Evolutionary conservation across 1,140 invertebrate genomes (phyloP), one percentile per base, ranked within the genome.

Genomic region (Penaeus indicus): DNA sequence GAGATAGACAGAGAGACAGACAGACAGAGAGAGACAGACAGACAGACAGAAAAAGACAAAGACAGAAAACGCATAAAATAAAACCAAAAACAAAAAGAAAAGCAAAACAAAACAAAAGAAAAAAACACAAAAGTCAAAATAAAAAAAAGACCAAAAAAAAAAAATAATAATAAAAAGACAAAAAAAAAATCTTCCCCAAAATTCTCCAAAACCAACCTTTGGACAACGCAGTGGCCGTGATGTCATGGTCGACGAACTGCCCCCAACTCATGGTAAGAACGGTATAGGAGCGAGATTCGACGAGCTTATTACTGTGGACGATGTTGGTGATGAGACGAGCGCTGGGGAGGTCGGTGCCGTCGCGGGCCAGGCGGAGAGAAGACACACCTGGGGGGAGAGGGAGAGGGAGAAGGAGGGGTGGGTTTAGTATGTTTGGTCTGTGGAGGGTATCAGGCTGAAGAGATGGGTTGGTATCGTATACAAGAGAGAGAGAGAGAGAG

Each of bases 221-320:
- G 60, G 85, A 47, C 60, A 87, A 83, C 0, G 90, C 90, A 2
- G 92, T 92, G 64, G 90, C 85, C 8, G 93, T 95, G 25, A 97
- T 92, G 92, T 98, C 97, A 91, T 97, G 96, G 63, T 95, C 95
- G 18, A 97, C 92, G 91, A 97, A 97, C 92, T 97, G 96, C 8
- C 95, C 95, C 96, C 96, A 97, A 80, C 96, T 95, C 91, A 96
- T 95, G 5, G 97, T 92, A 1, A 95, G 94, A 27, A 97, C 93
- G 7, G 96, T 91, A 64, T 92, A 96, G 42, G 97, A 92, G 7
- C 91, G 88, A 93, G 95, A 97, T 77, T 92, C 90, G 4, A 80
- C 85, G 8, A 63, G 82, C n/a, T 86, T 90, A 78, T 86, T 82
- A 27, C 94, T 94, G 42, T 90, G 91, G 0, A 91, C 81, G 0